Conservation (phyloP, 2,888 invertebrate genomes). For the Dorcus hopei region DNA sequence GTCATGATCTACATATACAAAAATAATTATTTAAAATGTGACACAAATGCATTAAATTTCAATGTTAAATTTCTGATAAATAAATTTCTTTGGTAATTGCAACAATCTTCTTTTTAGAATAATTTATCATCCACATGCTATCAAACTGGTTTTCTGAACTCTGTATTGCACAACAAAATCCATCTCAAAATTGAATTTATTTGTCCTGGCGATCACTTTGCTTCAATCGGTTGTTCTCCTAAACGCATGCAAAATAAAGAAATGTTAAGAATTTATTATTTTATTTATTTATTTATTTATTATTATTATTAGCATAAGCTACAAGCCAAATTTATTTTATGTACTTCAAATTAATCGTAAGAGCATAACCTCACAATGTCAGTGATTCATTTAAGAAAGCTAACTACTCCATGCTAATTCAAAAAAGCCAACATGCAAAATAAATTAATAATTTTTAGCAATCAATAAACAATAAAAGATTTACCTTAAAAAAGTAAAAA, state of each 20-base stretch:
- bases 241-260: neutral
- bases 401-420: too few relatives aligned
- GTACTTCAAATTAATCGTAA: neutral
- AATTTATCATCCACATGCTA: neutral
- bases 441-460: too few relatives aligned
- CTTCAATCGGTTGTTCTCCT: neutral
- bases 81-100: conserved; percentile 1
- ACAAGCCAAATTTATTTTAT: neutral
- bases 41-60: neutral
- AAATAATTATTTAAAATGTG: conserved; percentile 8
- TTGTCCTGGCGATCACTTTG: neutral
- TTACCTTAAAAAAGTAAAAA: too few relatives aligned
- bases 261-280: neutral
- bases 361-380: too few relatives aligned
- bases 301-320: neutral
- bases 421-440: too few relatives aligned
- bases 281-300: neutral
- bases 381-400: too few relatives aligned
- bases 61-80: conserved; percentile 1
- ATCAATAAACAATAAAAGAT: too few relatives aligned
- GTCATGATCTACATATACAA: conserved; percentile 1
- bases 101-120: neutral
- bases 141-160: neutral
- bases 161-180: neutral
- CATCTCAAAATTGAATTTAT: neutral